These are phyloP conservation scores for Andrena fulva DNA, from an alignment of 2,888 invertebrate genomes.

Conservation along the genomic window DNA sequence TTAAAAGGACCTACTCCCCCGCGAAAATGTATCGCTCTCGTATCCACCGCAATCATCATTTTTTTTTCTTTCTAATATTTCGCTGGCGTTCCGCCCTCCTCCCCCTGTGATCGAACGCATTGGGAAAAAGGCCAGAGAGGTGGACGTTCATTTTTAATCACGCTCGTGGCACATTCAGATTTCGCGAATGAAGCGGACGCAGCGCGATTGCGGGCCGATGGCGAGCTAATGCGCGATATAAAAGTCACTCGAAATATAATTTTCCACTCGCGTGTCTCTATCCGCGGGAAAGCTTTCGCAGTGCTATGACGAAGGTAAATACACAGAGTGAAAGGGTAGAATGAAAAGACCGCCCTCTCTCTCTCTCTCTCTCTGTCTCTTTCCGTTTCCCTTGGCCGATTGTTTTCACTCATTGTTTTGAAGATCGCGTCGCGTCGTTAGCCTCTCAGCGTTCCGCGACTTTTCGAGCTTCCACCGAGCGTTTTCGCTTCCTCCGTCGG, in stretches of 20 bases:
- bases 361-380: background rate
- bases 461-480: background rate
- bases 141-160: background rate
- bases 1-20: slow-evolving; percentile 63
- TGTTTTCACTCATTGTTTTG: background rate
- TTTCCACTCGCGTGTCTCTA: background rate
- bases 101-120: background rate
- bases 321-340: background rate
- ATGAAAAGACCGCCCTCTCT: too few species aligned
- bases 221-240: background rate
- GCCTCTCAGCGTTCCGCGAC: background rate
- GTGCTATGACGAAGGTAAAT: background rate
- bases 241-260: slow-evolving; percentile 29
- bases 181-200: background rate
- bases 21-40: slow-evolving; percentile 44
- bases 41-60: slow-evolving; percentile 28
- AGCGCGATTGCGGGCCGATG: background rate
- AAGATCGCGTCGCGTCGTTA: background rate
- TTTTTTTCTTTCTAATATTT: slow-evolving; percentile 25
- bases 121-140: background rate
- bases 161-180: background rate
- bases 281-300: background rate
- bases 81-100: background rate
- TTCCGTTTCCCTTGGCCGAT: background rate
- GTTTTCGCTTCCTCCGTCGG: background rate